phyloP scores from a whole-genome alignment of 2,888 invertebrate genomes.

The Oeneis ivallda region DNA sequence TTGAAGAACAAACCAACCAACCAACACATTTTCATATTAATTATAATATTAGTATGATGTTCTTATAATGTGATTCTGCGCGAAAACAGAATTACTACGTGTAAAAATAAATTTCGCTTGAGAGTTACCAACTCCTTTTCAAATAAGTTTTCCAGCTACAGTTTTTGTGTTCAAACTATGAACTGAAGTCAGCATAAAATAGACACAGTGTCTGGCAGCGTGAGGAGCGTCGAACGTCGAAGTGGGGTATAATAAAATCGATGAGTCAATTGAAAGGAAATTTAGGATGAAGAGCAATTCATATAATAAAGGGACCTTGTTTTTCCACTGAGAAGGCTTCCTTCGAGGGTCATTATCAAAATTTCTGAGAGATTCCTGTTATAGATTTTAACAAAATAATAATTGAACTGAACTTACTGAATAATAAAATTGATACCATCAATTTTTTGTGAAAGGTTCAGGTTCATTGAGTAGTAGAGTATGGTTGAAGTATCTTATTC shows the following conservation, averaged over 20 bases:
- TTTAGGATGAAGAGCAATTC: slow-evolving; percentile 28
- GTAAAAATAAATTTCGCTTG: not conserved
- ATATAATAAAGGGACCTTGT: slow-evolving; percentile 29
- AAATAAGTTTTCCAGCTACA: not conserved
- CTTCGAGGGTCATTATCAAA: slow-evolving; percentile 30
- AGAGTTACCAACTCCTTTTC: not conserved
- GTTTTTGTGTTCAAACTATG: not conserved
- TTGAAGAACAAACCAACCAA: no score
- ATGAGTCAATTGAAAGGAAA: slow-evolving; percentile 37
- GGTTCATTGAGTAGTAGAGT: no score
- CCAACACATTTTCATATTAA: no score
- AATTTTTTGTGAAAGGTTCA: no score
- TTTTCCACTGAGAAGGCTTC: slow-evolving; percentile 26
- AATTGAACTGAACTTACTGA: not conserved
- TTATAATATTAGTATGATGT: no score
- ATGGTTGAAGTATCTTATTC: no score
- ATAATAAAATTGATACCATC: no score
- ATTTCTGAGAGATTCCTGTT: slow-evolving; percentile 15
- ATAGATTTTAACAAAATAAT: slow-evolving; percentile 5
- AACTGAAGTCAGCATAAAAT: slow-evolving; percentile 12
- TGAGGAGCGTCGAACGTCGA: slow-evolving; percentile 20
- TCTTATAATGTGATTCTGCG: not conserved
- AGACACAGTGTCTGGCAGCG: not conserved
- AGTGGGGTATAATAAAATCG: slow-evolving; percentile 35
- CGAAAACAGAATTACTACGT: not conserved